Evolutionary conservation across 1,140 invertebrate genomes (phyloP).

Genomic region (Drosophila navojoa): DNA sequence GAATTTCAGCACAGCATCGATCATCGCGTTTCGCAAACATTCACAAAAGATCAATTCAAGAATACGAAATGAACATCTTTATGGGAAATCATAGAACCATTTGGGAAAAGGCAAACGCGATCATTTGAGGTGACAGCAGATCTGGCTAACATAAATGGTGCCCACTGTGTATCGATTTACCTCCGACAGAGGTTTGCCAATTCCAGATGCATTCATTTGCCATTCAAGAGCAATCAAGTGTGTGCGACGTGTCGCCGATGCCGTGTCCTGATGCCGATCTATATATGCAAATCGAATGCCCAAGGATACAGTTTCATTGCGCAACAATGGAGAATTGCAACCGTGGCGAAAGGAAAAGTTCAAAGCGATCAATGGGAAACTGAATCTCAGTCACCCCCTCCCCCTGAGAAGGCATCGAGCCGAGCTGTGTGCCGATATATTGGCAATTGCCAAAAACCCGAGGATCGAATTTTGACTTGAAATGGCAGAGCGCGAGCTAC

Average conservation of each 20-base stretch:
- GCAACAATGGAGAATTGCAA: constrained; percentile 70
- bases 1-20: background rate
- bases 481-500: constrained; percentile 33
- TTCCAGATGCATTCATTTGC: constrained; percentile 58
- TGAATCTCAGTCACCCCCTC: constrained; percentile 1
- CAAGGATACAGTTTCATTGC: constrained; percentile 72
- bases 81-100: constrained; percentile 3
- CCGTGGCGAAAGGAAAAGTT: constrained; percentile 64
- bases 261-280: constrained; percentile 39
- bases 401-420: background rate
- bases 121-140: constrained; percentile 48
- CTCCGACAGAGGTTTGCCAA: constrained; percentile 48
- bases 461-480: constrained; percentile 55
- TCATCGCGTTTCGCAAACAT: background rate
- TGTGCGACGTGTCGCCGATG: constrained; percentile 46
- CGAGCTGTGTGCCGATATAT: constrained; percentile 19
- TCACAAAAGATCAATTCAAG: constrained; percentile 6
- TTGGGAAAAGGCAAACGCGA: constrained; percentile 42
- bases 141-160: constrained; percentile 36
- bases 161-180: constrained; percentile 66
- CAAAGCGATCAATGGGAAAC: constrained; percentile 19
- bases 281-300: constrained; percentile 65
- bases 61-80: constrained; percentile 50
- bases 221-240: constrained; percentile 75
- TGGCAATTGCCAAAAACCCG: constrained; percentile 33